Conservation (phyloP, 2,888 invertebrate genomes). For the Dolichopus griseipennis region DNA sequence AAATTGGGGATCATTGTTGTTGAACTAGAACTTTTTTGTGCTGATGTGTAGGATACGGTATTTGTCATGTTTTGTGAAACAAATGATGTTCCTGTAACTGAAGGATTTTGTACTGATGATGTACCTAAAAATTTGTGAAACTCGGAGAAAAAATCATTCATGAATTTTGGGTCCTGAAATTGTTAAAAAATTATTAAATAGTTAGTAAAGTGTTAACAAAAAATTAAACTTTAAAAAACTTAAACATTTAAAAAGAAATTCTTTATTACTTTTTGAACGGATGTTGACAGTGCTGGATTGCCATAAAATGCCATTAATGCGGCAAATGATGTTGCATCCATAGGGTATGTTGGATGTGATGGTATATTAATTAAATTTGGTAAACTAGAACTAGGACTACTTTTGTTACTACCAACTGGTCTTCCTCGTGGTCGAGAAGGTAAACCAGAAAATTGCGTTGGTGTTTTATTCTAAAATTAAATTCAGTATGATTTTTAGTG, state of each 20-base stretch:
- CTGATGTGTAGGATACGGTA: conserved; percentile 20
- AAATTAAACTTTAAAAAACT: neutral
- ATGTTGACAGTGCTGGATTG: conserved; percentile 21
- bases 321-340: conserved; percentile 21
- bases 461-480: conserved; percentile 23
- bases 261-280: conserved; percentile 21
- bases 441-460: conserved; percentile 28
- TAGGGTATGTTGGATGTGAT: conserved; percentile 18
- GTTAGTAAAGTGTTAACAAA: neutral
- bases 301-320: conserved; percentile 26
- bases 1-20: conserved; percentile 17
- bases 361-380: conserved; percentile 20
- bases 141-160: conserved; percentile 27
- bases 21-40: neutral
- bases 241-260: neutral
- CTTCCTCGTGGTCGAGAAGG: conserved; percentile 26
- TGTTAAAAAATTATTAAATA: no score
- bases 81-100: conserved; percentile 18
- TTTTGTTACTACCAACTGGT: conserved; percentile 26
- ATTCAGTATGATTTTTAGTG: neutral
- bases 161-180: conserved; percentile 23
- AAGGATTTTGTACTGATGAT: conserved; percentile 2
- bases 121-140: conserved; percentile 27
- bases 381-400: conserved; percentile 19
- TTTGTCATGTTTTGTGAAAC: conserved; percentile 19